These are phyloP conservation scores for Caenorhabditis wallacei DNA, from an alignment of 2,888 invertebrate species.

Conservation along the genomic window DNA sequence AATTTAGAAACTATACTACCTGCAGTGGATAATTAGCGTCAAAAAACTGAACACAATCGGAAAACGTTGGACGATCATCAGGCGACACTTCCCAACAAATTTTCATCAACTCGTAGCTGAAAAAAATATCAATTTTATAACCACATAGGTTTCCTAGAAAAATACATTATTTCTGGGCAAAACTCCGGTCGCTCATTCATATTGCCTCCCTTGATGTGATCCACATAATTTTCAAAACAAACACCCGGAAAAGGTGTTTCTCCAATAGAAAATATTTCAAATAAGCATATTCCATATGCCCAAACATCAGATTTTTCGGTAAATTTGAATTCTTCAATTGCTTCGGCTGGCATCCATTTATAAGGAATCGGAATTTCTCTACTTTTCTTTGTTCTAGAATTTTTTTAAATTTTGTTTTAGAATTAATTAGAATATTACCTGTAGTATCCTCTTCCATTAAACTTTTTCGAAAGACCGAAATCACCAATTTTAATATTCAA, in stretches of 20 bases:
- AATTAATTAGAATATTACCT: slow-evolving; percentile 40
- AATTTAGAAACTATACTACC: too few relatives aligned
- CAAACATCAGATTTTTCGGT: slow-evolving; percentile 85
- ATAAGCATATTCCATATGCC: slow-evolving; percentile 86
- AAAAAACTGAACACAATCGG: slow-evolving; percentile 75
- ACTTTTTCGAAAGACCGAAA: slow-evolving; percentile 95
- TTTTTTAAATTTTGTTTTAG: background rate
- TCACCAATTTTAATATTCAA: slow-evolving; percentile 96
- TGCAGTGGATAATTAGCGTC: too few relatives aligned
- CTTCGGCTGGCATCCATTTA: slow-evolving; percentile 99
- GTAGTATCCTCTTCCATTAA: slow-evolving; percentile 87
- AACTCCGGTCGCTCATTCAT: slow-evolving; percentile 92
- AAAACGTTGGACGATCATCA: slow-evolving; percentile 89
- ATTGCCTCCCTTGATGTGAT: slow-evolving; percentile 86
- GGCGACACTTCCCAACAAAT: slow-evolving; percentile 92
- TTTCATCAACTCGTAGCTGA: slow-evolving; percentile 89
- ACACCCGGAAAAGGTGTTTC: slow-evolving; percentile 87
- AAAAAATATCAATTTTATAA: slow-evolving; percentile 11
- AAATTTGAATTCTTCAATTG: slow-evolving; percentile 91
- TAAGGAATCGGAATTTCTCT: slow-evolving; percentile 87
- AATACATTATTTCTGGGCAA: slow-evolving; percentile 89
- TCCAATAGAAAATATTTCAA: slow-evolving; percentile 86
- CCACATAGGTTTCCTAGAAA: background rate
- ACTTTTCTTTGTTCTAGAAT: slow-evolving; percentile 3
- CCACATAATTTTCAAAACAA: slow-evolving; percentile 40